Base-by-base conservation (phyloP, 2,113 vertebrate genomes). In the Corapipo altera region DNA sequence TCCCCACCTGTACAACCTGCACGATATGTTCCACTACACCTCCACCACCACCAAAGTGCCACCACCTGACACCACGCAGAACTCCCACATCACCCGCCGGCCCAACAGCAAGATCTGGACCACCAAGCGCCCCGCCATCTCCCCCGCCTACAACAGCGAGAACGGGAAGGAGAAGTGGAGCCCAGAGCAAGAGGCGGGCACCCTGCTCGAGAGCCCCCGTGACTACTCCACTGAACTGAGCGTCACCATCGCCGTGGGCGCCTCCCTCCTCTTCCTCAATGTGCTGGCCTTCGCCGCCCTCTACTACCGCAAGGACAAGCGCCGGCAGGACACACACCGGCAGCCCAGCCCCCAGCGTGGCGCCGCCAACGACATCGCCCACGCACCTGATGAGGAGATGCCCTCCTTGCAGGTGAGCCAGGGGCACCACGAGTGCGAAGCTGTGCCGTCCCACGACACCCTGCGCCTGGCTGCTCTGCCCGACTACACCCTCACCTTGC, bases 11-110 rank as follows among this genome's bases (percentile, higher is more conserved):
- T 99, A 99, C 97, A 99, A 99, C 97, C 98, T 99, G 59, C 99
- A 99, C 0, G 99, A 99, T 88, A 99, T 99, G 99, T 99, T 99
- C 98, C 99, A 99, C 97, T 99, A 99, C 97, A 99, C 99, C 39
- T 99, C 99, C 91, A 99, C 99, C 96, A 99, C 99, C 97, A 99
- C 99, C 98, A 99, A 99, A 98, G 99, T 99, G 91, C 99, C 99
- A 0, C 99, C 99, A 0, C 98, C 97, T 0, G 99, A 99, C 94
- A 99, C 99, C 91, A 99, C 99, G 1, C 99, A 99, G 97, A 99
- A 99, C 97, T 99, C 99, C 72, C 97, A 99, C 93, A 98, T 99
- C 97, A 99, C 99, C 62, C 99, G 99, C 96, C 98, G 99, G 69
- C 99, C 99, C 96, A 99, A 99, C 1, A 98, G 98, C 90, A 99